Evolutionary conservation across 2,797 vertebrate genomes (phyloP), one percentile per base, ranked within the genome.

Genomic region (Melanitta fusca): DNA sequence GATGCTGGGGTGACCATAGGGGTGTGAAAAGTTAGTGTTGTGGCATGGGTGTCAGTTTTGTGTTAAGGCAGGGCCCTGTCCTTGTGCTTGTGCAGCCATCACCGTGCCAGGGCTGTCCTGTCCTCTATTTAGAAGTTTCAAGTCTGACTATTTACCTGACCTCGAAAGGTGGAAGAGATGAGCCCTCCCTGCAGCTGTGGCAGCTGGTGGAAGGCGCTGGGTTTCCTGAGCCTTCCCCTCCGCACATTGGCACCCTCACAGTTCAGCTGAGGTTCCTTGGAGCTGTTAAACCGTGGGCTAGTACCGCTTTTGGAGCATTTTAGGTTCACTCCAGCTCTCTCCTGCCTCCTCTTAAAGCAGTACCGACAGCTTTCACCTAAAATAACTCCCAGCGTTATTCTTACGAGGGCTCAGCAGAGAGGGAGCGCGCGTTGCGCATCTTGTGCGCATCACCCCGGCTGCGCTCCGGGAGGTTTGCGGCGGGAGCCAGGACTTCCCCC

Each of bases 401-500:
- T 89, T 54, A 39, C 53, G 7, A 1, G 0, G 45, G 53, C 70
- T 60, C 68, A 73, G 71, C 82, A 74, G 91, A 60, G 85, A 30
- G n/a, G 11, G 77, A 80, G 24, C 49, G 24, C 43, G 43, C 4
- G 43, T 45, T 19, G 43, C 19, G 43, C 43, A 45, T 45, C 43
- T 19, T 19, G 43, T 10, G 43, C 43, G 43, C 43, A 10, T 45
- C 43, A 4, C 43, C 43, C 43, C 43, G 43, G 43, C 43, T 19
- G 43, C 43, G 43, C 47, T 49, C 24, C 49, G 49, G 22, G 24
- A 8, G 49, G 49, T 25, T 49, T 85, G 70, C 83, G 60, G 82
- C 24, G 38, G 81, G 95, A 91, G 81, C 88, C 95, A 81, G 85
- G 90, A 9, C 94, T 94, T 94, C 95, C 94, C 94, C 90, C 95